Percentiles rank a stretch among this genome's conserved stretches.
Conservation (phyloP, 2,113 vertebrate species). For the Rynchops niger region DNA sequence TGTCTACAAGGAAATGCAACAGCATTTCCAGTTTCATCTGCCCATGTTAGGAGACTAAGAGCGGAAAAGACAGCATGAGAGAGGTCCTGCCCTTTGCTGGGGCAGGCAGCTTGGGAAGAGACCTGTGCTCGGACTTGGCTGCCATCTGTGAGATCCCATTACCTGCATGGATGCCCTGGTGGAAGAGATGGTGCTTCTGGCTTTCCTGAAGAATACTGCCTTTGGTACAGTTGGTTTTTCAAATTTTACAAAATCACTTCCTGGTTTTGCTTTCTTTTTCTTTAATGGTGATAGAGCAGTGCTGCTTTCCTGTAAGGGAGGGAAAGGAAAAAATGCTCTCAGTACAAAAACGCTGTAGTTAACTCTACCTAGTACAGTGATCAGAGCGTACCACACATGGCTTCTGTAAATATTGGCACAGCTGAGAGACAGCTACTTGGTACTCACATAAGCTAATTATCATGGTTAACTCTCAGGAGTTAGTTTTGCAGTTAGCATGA, state of each 20-base stretch:
- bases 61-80: not conserved
- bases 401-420: not conserved
- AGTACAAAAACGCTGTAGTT: not conserved
- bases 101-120: not conserved
- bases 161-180: constrained; percentile 47
- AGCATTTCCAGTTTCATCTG: not conserved
- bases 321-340: not conserved
- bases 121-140: not conserved
- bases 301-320: constrained; percentile 34
- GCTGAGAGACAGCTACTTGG: not conserved
- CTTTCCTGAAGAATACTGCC: constrained; percentile 82
- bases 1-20: not conserved
- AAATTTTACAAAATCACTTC: constrained; percentile 80
- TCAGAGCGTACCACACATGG: not conserved
- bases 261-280: constrained; percentile 56
- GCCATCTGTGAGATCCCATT: not conserved
- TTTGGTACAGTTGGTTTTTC: constrained; percentile 72
- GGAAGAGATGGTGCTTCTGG: constrained; percentile 39
- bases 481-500: not conserved
- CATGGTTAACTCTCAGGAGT: not conserved
- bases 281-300: not conserved
- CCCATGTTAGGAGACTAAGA: not conserved
- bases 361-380: not conserved
- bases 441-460: not conserved
- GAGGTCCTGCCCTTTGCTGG: not conserved